Base-by-base conservation (phyloP, 2,797 vertebrate genomes). In the Clarias pachynema region DNA sequence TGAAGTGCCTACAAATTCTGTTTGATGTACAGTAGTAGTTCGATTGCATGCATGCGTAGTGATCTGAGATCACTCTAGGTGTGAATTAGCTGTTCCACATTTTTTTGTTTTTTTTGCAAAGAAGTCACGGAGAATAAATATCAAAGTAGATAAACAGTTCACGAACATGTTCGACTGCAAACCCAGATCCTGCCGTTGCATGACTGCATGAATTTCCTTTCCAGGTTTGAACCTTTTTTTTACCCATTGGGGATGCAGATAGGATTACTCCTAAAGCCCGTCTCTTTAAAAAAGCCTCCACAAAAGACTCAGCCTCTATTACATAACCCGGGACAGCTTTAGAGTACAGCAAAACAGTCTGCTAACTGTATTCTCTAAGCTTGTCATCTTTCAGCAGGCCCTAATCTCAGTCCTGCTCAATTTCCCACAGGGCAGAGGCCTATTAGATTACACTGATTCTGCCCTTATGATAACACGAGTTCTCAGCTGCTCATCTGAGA, bases 401-500 rank as follows among this genome's bases (percentile, higher is more conserved):
- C 91, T 94, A 94, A 94, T 95, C 92, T 94, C 92, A 94, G 93
- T 93, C 90, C 88, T 89, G 70, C 90, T 94, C 93, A 85, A 84
- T 92, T 89, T 91, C 92, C 93, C 93, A 85, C 89, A 60, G 91
- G 92, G 93, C 89, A 87, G 79, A 81, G 74, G 83, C 83, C 90
- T 93, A 94, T 95, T 92, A 92, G 92, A 93, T 95, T 95, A 93
- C 93, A 93, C 91, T 86, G 89, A 93, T 93, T 91, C 89, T 88
- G 91, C 89, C 90, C 90, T 89, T 88, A 85, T 59, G 86, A 92
- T 91, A 92, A 93, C 90, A 92, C 89, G 90, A 91, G 84, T 91
- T 89, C 91, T 89, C 88, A 91, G 92, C 88, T 57, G 74, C 86
- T 85, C 87, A 84, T 87, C 82, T 90, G 92, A 92, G 82, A 60